Evolutionary conservation across 2,888 invertebrate species (phyloP), one percentile per base, ranked within the genome.

Genomic region (Drosophila paucipuncta): DNA sequence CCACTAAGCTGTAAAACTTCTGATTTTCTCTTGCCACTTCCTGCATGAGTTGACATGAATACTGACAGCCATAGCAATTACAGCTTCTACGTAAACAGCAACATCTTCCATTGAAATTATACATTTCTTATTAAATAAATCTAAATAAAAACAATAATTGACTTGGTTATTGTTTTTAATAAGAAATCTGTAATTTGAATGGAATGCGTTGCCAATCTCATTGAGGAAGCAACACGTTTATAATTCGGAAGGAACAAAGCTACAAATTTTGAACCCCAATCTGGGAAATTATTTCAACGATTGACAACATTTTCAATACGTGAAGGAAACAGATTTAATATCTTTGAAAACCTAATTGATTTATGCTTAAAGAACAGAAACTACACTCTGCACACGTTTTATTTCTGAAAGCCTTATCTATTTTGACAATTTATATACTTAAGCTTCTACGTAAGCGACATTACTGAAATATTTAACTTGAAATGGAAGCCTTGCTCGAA

Each of bases 181-280:
- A 30, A 53, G 70, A 72, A 89, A 90, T 80, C 52, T 89, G 68
- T 73, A 89, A 90, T 83, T 89, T 61, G 5, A 89, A 80, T 49
- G 64, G 7, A 90, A 83, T 80, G 60, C 70, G 54, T 68, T 47
- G 52, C 55, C 47, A 50, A 47, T 64, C n/a, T 47, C 18, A 54
- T 61, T 53, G 50, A 28, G 43, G 43, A 18, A 47, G 25, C 11
- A 43, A 6, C 22, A 1, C 43, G 22, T 11, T 43, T n/a, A 25
- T 35, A 61, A 63, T 57, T 64, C 61, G 47, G 65, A 60, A 49
- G 33, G 33, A 50, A 55, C 16, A 25, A 25, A 49, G 25, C 25
- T 49, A 4, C 11, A 43, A 77, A 60, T 37, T 65, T 65, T n/a
- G 9, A 82, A 59, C 68, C 65, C 67, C 28, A 76, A n/a, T 6